Conservation (phyloP, 2,797 vertebrate genomes). For the Ispidina picta region DNA sequence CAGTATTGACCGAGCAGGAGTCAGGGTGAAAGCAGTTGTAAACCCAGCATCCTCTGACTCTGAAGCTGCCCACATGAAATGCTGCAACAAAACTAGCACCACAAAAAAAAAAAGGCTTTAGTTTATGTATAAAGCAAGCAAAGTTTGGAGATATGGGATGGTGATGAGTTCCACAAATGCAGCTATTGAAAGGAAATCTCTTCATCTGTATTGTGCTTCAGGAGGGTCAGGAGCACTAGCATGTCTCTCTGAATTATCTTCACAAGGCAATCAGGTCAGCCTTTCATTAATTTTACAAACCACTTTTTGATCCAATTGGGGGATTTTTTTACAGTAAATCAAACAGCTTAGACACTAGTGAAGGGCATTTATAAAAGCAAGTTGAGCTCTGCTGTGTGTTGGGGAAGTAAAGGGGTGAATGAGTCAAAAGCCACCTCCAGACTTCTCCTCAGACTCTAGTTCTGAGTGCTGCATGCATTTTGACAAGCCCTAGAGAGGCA, state of each 20-base stretch:
- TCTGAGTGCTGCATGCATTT: not conserved
- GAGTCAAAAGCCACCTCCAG: not conserved
- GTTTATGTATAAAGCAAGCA: not conserved
- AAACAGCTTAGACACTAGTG: not conserved
- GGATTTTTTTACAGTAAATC: conserved; percentile 38
- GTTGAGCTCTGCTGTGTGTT: not conserved
- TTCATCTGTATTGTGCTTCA: not conserved
- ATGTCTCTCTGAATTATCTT: conserved; percentile 37
- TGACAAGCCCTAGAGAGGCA: not conserved
- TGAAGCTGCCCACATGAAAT: not conserved
- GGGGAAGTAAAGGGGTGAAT: not conserved
- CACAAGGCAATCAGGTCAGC: conserved; percentile 42
- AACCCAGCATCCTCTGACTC: not conserved
- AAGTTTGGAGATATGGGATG: accelerated
- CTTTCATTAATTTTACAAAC: conserved; percentile 67
- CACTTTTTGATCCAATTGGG: conserved; percentile 14
- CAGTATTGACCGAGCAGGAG: not conserved
- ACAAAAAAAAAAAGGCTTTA: not conserved
- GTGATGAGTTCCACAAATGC: not conserved
- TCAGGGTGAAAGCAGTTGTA: not conserved
- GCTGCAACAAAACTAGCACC: not conserved
- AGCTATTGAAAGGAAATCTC: not conserved
- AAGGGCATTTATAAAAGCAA: not conserved
- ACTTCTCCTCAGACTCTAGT: not conserved
- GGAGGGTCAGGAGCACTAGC: not conserved